Conservation (phyloP, 2,113 vertebrate genomes). For the Hippocampus comes region DNA sequence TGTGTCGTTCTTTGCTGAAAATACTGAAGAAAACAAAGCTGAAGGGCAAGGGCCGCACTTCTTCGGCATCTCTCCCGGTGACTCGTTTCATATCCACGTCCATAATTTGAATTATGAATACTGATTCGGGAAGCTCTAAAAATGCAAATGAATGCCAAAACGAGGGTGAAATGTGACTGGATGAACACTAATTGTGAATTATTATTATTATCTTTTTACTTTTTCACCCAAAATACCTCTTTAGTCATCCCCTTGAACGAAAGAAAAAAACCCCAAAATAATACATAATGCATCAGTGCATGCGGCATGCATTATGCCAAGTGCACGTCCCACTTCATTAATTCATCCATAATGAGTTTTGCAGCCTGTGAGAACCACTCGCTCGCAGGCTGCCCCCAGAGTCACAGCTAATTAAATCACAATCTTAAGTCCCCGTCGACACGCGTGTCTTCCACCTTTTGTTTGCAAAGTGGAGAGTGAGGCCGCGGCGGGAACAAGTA, state of each 20-base stretch:
- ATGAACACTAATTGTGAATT: neutral
- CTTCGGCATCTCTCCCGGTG: neutral
- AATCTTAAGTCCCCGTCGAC: conserved; percentile 64
- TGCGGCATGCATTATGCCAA: conserved; percentile 63
- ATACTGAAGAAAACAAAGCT: neutral
- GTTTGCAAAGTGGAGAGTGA: conserved; percentile 49
- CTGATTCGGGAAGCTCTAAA: conserved; percentile 12
- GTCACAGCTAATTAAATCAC: conserved; percentile 68
- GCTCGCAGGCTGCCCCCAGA: conserved; percentile 59
- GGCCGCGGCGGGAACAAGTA: neutral
- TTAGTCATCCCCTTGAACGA: conserved; percentile 22
- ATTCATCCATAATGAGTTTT: conserved; percentile 74
- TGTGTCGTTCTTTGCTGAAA: neutral
- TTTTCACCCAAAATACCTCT: conserved; percentile 18
- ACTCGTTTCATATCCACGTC: conserved; percentile 2
- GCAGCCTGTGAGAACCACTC: conserved; percentile 64
- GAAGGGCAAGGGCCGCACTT: neutral
- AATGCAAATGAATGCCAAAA: conserved; percentile 2
- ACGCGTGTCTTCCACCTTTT: conserved; percentile 50
- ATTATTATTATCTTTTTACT: conserved; percentile 1
- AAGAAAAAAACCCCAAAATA: conserved; percentile 51
- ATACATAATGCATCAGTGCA: conserved; percentile 69
- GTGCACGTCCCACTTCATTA: conserved; percentile 69
- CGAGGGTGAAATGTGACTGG: conserved; percentile 1
- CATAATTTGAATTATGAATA: conserved; percentile 1